A percentile compares a stretch with the other conserved stretches of the same genome.
Conservation (phyloP, 2,797 vertebrate species). For the Choloepus didactylus region DNA sequence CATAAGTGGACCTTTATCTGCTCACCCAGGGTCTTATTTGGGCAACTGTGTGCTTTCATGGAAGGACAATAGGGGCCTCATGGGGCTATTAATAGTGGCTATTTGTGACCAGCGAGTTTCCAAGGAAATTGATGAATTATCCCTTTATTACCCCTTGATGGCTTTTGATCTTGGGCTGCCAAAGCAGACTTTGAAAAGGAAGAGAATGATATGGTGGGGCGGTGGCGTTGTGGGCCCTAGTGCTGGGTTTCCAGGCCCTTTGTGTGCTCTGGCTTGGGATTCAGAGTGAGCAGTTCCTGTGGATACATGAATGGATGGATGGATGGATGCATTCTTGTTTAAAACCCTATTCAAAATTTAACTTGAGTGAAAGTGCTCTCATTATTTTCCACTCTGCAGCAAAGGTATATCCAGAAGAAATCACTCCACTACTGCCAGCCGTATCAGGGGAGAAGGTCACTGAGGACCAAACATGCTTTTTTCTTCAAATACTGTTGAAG, state of each 20-base stretch:
- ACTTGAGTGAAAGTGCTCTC: not conserved
- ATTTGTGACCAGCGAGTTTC: not conserved
- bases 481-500: constrained; percentile 96
- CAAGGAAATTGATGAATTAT: constrained; percentile 47
- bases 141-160: not conserved
- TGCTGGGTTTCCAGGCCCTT: not conserved
- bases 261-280: not conserved
- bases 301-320: not conserved
- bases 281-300: not conserved
- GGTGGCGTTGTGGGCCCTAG: not conserved
- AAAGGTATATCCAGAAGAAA: constrained; percentile 97
- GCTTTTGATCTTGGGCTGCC: not conserved
- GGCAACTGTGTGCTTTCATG: constrained; percentile 24
- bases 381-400: constrained; percentile 88
- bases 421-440: constrained; percentile 95
- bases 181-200: constrained; percentile 20
- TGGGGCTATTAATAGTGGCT: not conserved
- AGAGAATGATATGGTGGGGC: not conserved
- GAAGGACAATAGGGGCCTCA: not conserved
- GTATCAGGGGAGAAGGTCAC: constrained; percentile 94
- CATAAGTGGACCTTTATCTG: constrained; percentile 8
- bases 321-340: not conserved
- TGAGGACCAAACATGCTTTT: constrained; percentile 97
- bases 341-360: constrained; percentile 56
- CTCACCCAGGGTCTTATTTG: not conserved